These are phyloP conservation scores for Symphodus melops DNA, from an alignment of 2,113 vertebrate genomes.

Conservation along the genomic window DNA sequence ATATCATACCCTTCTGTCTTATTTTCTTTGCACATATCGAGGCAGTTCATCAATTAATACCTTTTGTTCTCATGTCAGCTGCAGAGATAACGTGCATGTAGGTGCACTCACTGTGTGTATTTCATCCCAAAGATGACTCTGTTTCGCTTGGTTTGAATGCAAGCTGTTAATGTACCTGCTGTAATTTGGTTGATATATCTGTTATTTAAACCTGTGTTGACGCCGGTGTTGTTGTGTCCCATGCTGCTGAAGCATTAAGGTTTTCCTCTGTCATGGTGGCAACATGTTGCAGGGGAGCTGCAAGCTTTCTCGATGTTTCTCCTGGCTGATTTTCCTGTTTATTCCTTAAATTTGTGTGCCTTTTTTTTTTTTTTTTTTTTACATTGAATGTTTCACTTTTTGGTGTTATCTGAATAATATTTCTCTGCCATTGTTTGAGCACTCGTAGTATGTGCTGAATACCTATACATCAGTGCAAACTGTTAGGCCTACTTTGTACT, in stretches of 20 bases:
- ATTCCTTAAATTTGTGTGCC: neutral
- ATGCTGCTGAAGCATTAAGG: slow-evolving; percentile 43
- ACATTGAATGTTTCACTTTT: slow-evolving; percentile 3
- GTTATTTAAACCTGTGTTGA: slow-evolving; percentile 46
- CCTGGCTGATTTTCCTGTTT: neutral
- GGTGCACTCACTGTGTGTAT: slow-evolving; percentile 11
- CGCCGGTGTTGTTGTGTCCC: slow-evolving; percentile 38
- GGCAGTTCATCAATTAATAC: neutral
- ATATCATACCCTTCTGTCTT: slow-evolving; percentile 20
- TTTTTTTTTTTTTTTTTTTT: neutral
- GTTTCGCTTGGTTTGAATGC: neutral
- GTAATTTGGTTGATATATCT: slow-evolving; percentile 20
- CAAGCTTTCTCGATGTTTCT: slow-evolving; percentile 17
- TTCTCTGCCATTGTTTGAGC: neutral
- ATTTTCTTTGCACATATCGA: neutral
- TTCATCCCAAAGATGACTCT: neutral
- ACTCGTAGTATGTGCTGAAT: slow-evolving; percentile 13
- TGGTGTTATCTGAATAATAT: neutral
- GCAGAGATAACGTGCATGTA: slow-evolving; percentile 9
- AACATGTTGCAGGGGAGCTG: slow-evolving; percentile 12
- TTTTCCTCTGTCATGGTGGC: slow-evolving; percentile 49
- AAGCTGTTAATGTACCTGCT: slow-evolving; percentile 4
- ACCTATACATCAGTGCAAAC: slow-evolving; percentile 1
- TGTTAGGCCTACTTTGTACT: slow-evolving; percentile 20
- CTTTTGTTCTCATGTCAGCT: slow-evolving; percentile 5